phyloP scores from a whole-genome alignment of 2,113 vertebrate genomes.

The Ammodytes marinus region DNA sequence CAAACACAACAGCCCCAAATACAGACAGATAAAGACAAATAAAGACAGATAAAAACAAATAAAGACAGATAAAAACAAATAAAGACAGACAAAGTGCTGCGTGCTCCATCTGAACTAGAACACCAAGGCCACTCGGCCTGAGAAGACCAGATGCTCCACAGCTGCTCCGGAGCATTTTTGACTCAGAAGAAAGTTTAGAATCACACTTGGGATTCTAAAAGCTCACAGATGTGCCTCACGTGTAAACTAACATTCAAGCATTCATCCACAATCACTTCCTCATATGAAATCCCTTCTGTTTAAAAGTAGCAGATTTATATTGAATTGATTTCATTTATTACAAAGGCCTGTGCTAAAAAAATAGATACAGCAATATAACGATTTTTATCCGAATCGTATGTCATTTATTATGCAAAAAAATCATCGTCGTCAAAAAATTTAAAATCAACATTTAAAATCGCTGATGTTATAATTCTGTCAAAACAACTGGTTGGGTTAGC shows the following conservation, averaged over 20 bases:
- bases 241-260: background rate
- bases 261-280: background rate
- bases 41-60: too few relatives aligned
- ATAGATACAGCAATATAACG: too few relatives aligned
- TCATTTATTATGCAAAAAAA: too few relatives aligned
- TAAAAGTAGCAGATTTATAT: background rate
- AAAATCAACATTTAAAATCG: too few relatives aligned
- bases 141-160: constrained; percentile 36
- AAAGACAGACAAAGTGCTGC: constrained; percentile 48
- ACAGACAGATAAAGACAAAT: too few relatives aligned
- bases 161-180: constrained; percentile 1
- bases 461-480: too few relatives aligned
- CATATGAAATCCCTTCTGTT: background rate
- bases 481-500: too few relatives aligned
- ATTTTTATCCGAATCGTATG: too few relatives aligned
- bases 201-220: background rate
- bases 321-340: background rate
- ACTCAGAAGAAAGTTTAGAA: constrained; percentile 3
- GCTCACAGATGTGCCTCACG: background rate
- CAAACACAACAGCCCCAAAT: constrained; percentile 58
- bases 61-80: background rate
- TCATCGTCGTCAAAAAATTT: too few relatives aligned
- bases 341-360: background rate
- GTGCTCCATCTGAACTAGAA: constrained; percentile 19
- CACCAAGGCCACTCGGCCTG: constrained; percentile 31